Evolutionary conservation across 2,888 invertebrate genomes (phyloP), one percentile per base, ranked within the genome.

Genomic region (Reticulitermes lucifugus): DNA sequence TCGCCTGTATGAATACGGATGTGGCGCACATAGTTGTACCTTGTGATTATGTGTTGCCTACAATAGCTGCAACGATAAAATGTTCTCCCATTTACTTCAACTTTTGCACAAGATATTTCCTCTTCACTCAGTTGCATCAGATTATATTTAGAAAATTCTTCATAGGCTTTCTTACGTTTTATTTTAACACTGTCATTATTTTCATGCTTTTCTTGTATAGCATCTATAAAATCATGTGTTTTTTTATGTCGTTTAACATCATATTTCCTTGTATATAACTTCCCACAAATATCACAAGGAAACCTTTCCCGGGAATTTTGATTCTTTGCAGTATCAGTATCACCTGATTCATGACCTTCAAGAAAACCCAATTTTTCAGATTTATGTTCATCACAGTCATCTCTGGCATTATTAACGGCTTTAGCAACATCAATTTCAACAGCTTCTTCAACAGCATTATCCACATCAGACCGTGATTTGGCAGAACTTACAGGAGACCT

Each of bases 11-110:
- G 77, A n/a, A 77, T 77, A 22, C 77, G 77, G 9, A 77, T 43
- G 22, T 77, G 77, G 22, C 77, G 46, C 2, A 83, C 51, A 18
- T 55, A 83, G 9, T 43, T 75, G 41, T 83, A 83, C 18, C 75
- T 46, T 51, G 73, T 73, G 18, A 29, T 18, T 22, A 83, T 75
- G 25, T 83, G 75, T n/a, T 75, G 41, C 25, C 25, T 55, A 46
- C 83, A 83, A 14, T 75, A 51, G 10, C 22, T 59, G 41, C 83
- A 83, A 46, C 25, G 75, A 46, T 83, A 83, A 6, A 65, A 70
- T 4, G 43, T 21, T 65, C 60, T 82, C 6, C 82, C 82, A 65
- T 70, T 65, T 5, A 65, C 70, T 46, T 43, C 59, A 18, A 82
- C 82, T n/a, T 82, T 82, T n/a, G 77, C 77, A 77, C n/a, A 7